phyloP scores from a whole-genome alignment of 2,797 vertebrate genomes.

The Coregonus suidteri region DNA sequence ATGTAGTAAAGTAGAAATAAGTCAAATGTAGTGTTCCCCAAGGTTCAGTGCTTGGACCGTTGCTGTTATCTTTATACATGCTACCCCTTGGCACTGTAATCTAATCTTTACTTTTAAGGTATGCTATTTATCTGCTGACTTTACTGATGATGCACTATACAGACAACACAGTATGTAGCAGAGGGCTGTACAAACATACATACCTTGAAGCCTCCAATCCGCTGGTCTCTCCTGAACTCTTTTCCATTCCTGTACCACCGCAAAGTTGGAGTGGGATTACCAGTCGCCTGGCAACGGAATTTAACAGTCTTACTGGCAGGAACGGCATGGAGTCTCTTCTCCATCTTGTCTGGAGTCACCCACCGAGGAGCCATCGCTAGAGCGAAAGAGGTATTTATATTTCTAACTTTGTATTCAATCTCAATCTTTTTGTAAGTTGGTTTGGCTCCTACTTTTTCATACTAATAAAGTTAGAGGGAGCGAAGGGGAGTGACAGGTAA shows the following conservation, averaged over 20 bases:
- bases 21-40: background rate
- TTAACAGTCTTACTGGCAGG: conserved; percentile 85
- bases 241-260: conserved; percentile 90
- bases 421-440: background rate
- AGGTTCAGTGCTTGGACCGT: background rate
- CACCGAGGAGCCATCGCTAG: conserved; percentile 83
- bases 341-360: conserved; percentile 89
- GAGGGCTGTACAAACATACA: background rate
- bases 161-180: background rate
- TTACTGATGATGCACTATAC: background rate
- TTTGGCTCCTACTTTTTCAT: background rate
- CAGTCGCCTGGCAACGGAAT: conserved; percentile 86
- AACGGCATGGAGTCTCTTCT: conserved; percentile 85
- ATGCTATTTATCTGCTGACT: background rate
- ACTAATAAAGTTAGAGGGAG: background rate
- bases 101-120: background rate
- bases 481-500: background rate
- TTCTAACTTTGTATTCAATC: background rate
- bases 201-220: conserved; percentile 92
- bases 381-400: conserved; percentile 8
- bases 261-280: conserved; percentile 82
- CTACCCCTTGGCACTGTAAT: background rate
- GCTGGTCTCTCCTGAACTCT: conserved; percentile 87
- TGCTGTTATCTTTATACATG: background rate
- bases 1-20: background rate